Evolutionary conservation across 1,140 invertebrate species (phyloP).

Genomic region (Lepidurus packardi): DNA sequence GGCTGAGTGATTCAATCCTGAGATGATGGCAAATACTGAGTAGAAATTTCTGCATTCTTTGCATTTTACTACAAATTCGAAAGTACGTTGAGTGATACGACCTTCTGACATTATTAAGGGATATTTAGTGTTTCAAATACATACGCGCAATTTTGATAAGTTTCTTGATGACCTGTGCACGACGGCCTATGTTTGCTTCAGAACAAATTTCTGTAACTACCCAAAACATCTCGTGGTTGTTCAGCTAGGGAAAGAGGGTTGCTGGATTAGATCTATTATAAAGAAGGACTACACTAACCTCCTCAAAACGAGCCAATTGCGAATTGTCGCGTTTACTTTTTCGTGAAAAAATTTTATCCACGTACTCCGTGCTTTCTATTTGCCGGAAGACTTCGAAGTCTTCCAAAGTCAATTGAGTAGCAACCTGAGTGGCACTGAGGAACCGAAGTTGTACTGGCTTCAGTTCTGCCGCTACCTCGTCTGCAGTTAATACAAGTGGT

Average conservation of each 20-base stretch:
- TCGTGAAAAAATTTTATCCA: conserved; percentile 91
- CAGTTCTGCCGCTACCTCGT: conserved; percentile 90
- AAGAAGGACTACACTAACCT: conserved; percentile 47
- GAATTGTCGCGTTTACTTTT: conserved; percentile 85
- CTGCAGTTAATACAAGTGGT: conserved; percentile 76
- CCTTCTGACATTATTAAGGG: neutral
- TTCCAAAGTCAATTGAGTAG: conserved; percentile 88
- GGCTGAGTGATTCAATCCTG: conserved; percentile 89
- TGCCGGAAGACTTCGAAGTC: conserved; percentile 94
- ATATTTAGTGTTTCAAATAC: conserved; percentile 38
- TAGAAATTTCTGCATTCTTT: conserved; percentile 99
- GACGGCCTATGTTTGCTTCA: conserved; percentile 82
- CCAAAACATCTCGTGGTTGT: conserved; percentile 99
- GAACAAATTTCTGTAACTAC: conserved; percentile 95
- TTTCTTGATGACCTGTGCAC: conserved; percentile 96
- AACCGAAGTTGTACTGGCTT: conserved; percentile 87
- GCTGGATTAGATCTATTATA: neutral
- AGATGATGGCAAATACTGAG: conserved; percentile 98
- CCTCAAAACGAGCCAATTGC: conserved; percentile 86
- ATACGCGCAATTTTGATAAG: conserved; percentile 89
- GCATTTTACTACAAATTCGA: conserved; percentile 62
- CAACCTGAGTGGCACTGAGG: conserved; percentile 93
- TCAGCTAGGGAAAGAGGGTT: conserved; percentile 53
- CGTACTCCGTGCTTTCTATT: conserved; percentile 97
- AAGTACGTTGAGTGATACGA: conserved; percentile 38